Evolutionary conservation across 2,888 invertebrate species (phyloP).

Genomic region (Dinocampus coccinellae): DNA sequence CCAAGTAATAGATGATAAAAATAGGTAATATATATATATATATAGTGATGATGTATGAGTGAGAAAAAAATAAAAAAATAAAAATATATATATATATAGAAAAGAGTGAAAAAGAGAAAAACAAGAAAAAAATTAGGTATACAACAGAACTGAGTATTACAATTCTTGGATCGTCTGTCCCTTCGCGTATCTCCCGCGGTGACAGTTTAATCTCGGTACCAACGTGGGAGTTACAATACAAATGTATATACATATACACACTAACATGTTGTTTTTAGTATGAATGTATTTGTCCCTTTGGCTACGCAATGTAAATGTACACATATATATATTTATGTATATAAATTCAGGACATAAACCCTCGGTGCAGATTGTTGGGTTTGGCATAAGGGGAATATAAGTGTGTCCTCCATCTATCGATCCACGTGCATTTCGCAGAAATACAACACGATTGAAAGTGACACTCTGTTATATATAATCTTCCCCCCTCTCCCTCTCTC

Average conservation of each 20-base stretch:
- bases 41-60: too few relatives aligned
- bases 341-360: neutral
- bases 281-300: slow-evolving; percentile 1
- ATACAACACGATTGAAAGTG: slow-evolving; percentile 5
- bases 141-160: neutral
- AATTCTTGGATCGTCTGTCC: slow-evolving; percentile 11
- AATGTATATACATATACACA: slow-evolving; percentile 9
- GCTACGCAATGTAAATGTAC: neutral
- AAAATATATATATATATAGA: neutral
- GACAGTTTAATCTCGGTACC: slow-evolving; percentile 39
- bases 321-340: neutral
- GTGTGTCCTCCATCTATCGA: slow-evolving; percentile 28
- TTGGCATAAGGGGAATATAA: slow-evolving; percentile 14
- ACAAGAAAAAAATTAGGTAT: neutral
- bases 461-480: slow-evolving; percentile 11
- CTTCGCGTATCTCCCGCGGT: slow-evolving; percentile 38
- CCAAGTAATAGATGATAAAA: neutral
- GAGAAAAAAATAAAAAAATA: neutral
- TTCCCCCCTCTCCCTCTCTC: too few relatives aligned
- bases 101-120: neutral
- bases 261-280: neutral
- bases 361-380: slow-evolving; percentile 32
- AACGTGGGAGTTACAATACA: slow-evolving; percentile 35
- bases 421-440: slow-evolving; percentile 21
- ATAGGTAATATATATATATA: slow-evolving; percentile 13